Evolutionary conservation across 2,888 invertebrate species (phyloP), one percentile per base, ranked within the genome.

Genomic region (Gymnocheta viridis): DNA sequence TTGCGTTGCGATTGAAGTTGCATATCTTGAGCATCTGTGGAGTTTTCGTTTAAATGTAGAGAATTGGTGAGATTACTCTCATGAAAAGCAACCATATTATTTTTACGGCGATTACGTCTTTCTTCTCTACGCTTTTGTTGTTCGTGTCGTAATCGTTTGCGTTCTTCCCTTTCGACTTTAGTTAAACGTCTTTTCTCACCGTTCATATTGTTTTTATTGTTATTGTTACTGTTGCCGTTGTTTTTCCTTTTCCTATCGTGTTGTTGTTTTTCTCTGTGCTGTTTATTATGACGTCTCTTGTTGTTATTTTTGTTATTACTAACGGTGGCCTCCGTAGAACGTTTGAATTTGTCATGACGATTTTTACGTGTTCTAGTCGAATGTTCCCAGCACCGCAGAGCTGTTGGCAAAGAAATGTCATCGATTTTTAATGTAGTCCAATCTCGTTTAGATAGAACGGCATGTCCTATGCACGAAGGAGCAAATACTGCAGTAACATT

Each of bases 381-480:
- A 80, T 94, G 94, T 91, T 98, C 98, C 98, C 98, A 98, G 91
- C 98, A 98, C 74, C 95, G 94, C 29, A 98, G 92, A 1, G 98
- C 98, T 85, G 96, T 94, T 0, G 97, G 96, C 81, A 98, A 92
- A 14, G 96, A 95, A 56, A 97, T 95, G 54, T 96, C 96, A 86
- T 97, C 96, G 78, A 97, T 96, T 90, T 96, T 96, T 24, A 98
- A 95, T 83, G 95, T 93, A 85, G 95, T 94, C 98, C 98, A 98
- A 89, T 98, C 97, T 5, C 96, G 94, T 88, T 97, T 96, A 2
- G 97, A 96, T 0, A 98, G 93, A 7, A 98, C 95, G 0, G 97
- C 96, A 92, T 98, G 98, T 0, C 98, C 97, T 70, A 98, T 95
- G 91, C 98, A 98, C 4, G 98, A 96, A 2, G 98, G 98, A 0